Evolutionary conservation across 1,140 invertebrate genomes (phyloP), one percentile per base, ranked within the genome.

Genomic region (Drosophila persimilis): DNA sequence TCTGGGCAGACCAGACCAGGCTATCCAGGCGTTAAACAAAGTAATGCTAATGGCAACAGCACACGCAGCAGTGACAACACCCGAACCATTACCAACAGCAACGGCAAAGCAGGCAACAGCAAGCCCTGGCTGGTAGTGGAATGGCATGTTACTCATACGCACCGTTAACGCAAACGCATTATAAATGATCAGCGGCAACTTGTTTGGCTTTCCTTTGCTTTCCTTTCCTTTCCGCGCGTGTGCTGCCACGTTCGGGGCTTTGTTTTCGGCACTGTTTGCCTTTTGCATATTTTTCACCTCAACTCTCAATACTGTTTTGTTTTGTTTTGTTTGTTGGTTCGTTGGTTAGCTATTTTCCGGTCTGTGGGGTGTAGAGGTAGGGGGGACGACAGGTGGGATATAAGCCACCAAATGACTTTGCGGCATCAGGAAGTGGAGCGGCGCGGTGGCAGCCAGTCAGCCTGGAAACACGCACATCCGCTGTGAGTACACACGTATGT

Each of bases 331-430:
- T 41, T 53, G 53, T 71, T 50, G 47, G 58, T 57, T 45, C 51
- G 55, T 56, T 47, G 46, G 26, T 59, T 59, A 35, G 26, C 56
- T 62, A 56, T 63, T 63, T 54, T 39, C 39, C 45, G 52, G 53
- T 63, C 35, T 31, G 31, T 3, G 3, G 8, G 31, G 31, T 8
- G 29, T 17, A 17, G 17, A 11, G 11, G 1, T 31, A 2, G 11
- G 35, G 3, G 4, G 35, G 35, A 13, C 29, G 47, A 71, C 67
- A 75, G 77, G 58, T 54, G 69, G 56, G 64, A 47, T 75, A 50
- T 73, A 84, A 84, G 80, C 80, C 80, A 64, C 76, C 80, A 84
- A 84, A 84, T 85, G 80, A 85, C 80, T 84, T 84, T 84, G 80
- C 70, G 80, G 80, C 80, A 84, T 72, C 84, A 80, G 71, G 75